These are phyloP conservation scores for Enteromius radiatus DNA, from an alignment of 2,797 vertebrate species.

Conservation along the genomic window DNA sequence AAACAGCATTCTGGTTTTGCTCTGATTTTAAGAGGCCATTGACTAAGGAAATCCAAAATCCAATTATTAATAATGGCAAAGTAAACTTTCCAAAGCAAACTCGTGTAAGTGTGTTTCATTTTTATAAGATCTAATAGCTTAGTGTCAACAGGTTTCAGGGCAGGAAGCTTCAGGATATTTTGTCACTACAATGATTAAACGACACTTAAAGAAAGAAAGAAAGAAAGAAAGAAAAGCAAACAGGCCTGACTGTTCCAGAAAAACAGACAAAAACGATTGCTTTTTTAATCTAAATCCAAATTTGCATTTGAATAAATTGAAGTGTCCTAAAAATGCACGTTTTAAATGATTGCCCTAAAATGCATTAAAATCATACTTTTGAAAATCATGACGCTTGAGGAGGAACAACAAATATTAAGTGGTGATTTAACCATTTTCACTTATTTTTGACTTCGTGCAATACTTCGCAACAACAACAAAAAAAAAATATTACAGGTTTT, in stretches of 20 bases:
- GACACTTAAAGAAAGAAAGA: not conserved
- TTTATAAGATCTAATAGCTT: not conserved
- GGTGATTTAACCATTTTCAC: not conserved
- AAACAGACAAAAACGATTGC: not conserved
- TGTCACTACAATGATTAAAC: not conserved
- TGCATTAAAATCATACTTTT: not conserved
- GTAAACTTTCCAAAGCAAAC: slow-evolving; percentile 3
- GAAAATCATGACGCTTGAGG: not conserved
- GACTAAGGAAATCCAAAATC: not conserved
- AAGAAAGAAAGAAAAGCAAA: not conserved
- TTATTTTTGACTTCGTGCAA: not conserved
- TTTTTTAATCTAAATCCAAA: not conserved
- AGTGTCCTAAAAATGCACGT: not conserved
- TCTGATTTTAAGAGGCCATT: not conserved
- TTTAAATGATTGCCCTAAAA: not conserved
- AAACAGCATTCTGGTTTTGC: not conserved
- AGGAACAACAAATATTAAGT: not conserved
- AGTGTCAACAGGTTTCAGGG: not conserved
- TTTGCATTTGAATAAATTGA: not conserved
- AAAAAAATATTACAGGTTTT: not conserved
- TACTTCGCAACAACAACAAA: no score
- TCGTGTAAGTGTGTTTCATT: not conserved
- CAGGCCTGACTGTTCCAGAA: not conserved
- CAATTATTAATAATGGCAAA: not conserved
- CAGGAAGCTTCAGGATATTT: not conserved